A percentile compares a stretch with the other conserved stretches of the same genome.
These are phyloP conservation scores for Enteromius unitaeniatus DNA, from an alignment of 2,797 vertebrate species.

Conservation along the genomic window DNA sequence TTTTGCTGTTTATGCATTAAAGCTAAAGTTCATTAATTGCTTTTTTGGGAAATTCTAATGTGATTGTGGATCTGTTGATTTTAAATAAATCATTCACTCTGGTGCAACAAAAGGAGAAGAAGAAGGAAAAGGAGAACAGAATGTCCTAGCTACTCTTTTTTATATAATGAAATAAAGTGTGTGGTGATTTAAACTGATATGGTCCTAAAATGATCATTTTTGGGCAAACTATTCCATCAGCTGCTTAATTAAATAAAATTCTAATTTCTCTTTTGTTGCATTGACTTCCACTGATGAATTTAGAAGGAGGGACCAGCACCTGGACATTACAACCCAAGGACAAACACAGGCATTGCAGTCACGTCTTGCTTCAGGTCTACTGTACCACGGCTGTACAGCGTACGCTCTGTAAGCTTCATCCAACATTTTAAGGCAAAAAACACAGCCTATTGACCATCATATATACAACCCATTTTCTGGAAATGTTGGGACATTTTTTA, in stretches of 20 bases:
- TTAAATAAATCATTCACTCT: not conserved
- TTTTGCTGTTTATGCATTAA: not conserved
- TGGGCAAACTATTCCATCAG: not conserved
- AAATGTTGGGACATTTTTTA: no score
- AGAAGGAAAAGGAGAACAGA: no score
- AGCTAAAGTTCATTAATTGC: not conserved
- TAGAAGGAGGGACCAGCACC: conserved; percentile 84
- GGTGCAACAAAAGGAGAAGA: not conserved
- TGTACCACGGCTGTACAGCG: conserved; percentile 75
- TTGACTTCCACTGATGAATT: conserved; percentile 29
- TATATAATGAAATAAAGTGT: not conserved
- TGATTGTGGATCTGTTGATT: not conserved
- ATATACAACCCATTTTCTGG: not conserved
- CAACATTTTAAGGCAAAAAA: not conserved
- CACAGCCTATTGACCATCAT: not conserved
- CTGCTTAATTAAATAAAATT: not conserved
- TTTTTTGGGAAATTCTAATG: not conserved
- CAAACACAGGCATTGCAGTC: conserved; percentile 60
- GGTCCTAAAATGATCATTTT: not conserved
- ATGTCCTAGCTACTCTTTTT: not conserved
- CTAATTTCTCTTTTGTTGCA: not conserved
- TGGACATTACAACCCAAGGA: conserved; percentile 76
- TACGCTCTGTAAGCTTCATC: conserved; percentile 75
- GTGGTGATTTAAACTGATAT: not conserved
- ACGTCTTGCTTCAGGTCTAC: conserved; percentile 84